Percentiles rank a stretch among this genome's conserved stretches.
phyloP scores from a whole-genome alignment of 2,113 vertebrate genomes.

The Halcyon malimbica region DNA sequence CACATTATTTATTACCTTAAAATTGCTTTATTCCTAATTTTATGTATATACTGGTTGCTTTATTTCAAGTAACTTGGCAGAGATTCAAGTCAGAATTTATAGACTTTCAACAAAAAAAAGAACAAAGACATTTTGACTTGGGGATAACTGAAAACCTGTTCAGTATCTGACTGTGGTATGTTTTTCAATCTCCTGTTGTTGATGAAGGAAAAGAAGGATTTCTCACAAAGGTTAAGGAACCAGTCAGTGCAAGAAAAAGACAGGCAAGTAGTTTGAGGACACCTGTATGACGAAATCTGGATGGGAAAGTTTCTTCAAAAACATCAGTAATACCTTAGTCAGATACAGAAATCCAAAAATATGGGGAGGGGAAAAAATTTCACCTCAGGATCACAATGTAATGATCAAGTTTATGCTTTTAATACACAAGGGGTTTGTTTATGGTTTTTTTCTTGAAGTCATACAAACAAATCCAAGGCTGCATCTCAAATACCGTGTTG shows the following conservation, averaged over 20 bases:
- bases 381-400: neutral
- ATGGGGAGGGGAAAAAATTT: neutral
- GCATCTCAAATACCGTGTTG: no score
- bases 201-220: neutral
- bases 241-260: neutral
- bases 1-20: neutral
- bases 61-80: neutral
- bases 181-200: neutral
- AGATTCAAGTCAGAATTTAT: neutral
- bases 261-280: neutral
- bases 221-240: neutral
- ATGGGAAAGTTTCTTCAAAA: neutral
- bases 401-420: neutral
- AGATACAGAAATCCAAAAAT: neutral
- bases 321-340: neutral
- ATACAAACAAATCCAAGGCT: neutral
- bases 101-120: neutral
- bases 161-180: neutral
- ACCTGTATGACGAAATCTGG: neutral
- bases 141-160: neutral
- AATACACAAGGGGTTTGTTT: neutral
- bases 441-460: neutral
- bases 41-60: neutral
- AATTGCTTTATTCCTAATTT: neutral
- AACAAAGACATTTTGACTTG: neutral